Evolutionary conservation across 2,113 vertebrate species (phyloP).

Genomic region (Synchiropus splendidus): DNA sequence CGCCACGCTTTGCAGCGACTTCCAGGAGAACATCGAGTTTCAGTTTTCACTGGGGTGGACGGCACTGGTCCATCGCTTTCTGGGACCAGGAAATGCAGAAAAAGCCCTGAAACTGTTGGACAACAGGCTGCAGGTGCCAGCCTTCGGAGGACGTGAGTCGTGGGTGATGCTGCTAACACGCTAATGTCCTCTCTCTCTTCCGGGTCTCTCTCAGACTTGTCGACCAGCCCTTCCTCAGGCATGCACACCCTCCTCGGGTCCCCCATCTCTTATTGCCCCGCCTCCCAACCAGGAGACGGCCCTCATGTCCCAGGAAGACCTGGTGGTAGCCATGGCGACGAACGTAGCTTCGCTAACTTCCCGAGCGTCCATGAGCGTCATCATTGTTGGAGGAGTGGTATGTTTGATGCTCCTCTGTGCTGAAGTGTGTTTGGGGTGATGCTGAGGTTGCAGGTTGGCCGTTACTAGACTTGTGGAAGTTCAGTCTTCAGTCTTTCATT

Average conservation of each 20-base stretch:
- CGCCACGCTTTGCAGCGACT: slow-evolving; percentile 83
- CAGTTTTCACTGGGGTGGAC: slow-evolving; percentile 89
- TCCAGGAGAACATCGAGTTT: slow-evolving; percentile 93
- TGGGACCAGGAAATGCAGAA: slow-evolving; percentile 80
- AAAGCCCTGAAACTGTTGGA: slow-evolving; percentile 76
- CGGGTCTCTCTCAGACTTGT: slow-evolving; percentile 65
- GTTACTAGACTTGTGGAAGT: too few relatives aligned
- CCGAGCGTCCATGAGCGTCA: slow-evolving; percentile 82
- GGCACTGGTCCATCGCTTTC: slow-evolving; percentile 81
- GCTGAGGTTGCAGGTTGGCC: too few relatives aligned
- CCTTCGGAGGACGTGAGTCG: background rate
- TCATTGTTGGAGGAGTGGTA: slow-evolving; percentile 89
- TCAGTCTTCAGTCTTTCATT: too few relatives aligned
- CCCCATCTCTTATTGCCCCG: slow-evolving; percentile 25
- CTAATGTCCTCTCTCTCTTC: background rate
- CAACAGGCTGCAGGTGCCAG: slow-evolving; percentile 69
- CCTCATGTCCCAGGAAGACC: slow-evolving; percentile 71
- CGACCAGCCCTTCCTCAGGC: slow-evolving; percentile 59
- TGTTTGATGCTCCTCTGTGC: slow-evolving; percentile 52
- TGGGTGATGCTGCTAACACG: too few relatives aligned
- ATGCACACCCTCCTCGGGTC: slow-evolving; percentile 67
- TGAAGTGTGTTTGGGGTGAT: too few relatives aligned
- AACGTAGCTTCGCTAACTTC: slow-evolving; percentile 84
- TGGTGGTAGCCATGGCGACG: slow-evolving; percentile 78
- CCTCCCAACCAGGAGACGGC: slow-evolving; percentile 56